Evolutionary conservation across 1,140 invertebrate species (phyloP).

Genomic region (Dryas iulia): DNA sequence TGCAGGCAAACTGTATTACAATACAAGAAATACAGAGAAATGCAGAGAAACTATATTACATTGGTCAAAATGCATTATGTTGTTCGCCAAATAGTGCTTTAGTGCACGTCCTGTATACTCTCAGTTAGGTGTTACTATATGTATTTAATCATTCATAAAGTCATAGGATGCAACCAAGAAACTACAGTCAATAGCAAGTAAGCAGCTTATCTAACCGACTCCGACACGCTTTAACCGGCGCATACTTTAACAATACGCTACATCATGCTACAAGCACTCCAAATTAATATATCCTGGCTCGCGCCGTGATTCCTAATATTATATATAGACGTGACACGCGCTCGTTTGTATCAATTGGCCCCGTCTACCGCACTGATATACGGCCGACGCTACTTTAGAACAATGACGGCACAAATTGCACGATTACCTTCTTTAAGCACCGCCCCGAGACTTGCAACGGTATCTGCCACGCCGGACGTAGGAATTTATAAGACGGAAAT

Average conservation of each 20-base stretch:
- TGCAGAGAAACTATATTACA: no score
- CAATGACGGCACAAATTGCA: constrained; percentile 76
- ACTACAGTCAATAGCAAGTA: background rate
- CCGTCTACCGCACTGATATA: constrained; percentile 76
- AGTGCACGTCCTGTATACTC: no score
- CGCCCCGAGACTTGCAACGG: constrained; percentile 44
- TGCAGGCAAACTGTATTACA: no score
- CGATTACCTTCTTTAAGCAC: constrained; percentile 65
- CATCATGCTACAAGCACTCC: constrained; percentile 64
- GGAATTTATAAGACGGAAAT: constrained; percentile 29
- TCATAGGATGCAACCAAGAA: background rate
- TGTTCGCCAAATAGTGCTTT: background rate
- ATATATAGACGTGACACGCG: constrained; percentile 79
- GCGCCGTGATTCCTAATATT: constrained; percentile 80
- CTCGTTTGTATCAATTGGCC: constrained; percentile 79
- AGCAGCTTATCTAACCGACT: constrained; percentile 25
- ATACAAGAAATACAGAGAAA: no score
- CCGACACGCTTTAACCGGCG: constrained; percentile 34
- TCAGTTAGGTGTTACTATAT: background rate
- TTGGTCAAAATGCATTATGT: no score
- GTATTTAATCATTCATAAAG: background rate
- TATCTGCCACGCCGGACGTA: constrained; percentile 36
- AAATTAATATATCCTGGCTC: constrained; percentile 80
- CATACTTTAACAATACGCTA: constrained; percentile 49
- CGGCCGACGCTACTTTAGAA: constrained; percentile 77